These are phyloP conservation scores for Malacosoma neustria DNA, from an alignment of 2,888 invertebrate genomes.

Conservation along the genomic window DNA sequence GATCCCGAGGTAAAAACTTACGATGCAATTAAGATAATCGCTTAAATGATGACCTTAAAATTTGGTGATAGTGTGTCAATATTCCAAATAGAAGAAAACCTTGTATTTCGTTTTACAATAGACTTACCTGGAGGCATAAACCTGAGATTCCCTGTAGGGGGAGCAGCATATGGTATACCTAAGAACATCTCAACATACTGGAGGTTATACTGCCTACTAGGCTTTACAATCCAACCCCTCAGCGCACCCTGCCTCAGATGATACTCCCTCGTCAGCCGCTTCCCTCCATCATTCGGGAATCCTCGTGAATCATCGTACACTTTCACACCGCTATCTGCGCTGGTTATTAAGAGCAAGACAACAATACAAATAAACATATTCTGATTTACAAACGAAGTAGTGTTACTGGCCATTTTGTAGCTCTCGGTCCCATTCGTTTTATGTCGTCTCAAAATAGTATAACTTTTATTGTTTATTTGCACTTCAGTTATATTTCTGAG, in stretches of 20 bases:
- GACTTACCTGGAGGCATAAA: conserved; percentile 89
- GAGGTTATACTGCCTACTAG: conserved; percentile 76
- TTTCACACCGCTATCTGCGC: conserved; percentile 50
- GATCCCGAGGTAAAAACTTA: too few relatives aligned
- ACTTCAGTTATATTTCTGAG: conserved; percentile 47
- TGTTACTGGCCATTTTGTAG: conserved; percentile 62
- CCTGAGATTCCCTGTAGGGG: conserved; percentile 82
- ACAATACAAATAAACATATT: conserved; percentile 68
- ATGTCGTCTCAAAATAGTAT: conserved; percentile 51
- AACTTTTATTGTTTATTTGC: conserved; percentile 53
- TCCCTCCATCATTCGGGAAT: conserved; percentile 40
- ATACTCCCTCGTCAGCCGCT: conserved; percentile 74
- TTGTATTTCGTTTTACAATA: too few relatives aligned
- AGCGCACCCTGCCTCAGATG: conserved; percentile 80
- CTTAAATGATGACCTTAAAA: too few relatives aligned
- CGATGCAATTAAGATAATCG: too few relatives aligned
- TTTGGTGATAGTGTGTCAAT: too few relatives aligned
- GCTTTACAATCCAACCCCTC: conserved; percentile 79
- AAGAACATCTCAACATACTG: conserved; percentile 83
- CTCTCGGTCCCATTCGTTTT: conserved; percentile 44
- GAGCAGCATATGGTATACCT: conserved; percentile 88
- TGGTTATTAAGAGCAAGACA: conserved; percentile 59
- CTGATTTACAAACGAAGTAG: conserved; percentile 59
- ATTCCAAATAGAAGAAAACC: too few relatives aligned
- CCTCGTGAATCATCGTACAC: conserved; percentile 46